A percentile compares a stretch with the other conserved stretches of the same genome.
Conservation (phyloP, 2,797 vertebrate genomes). For the Odontamblyopus lacepedii region DNA sequence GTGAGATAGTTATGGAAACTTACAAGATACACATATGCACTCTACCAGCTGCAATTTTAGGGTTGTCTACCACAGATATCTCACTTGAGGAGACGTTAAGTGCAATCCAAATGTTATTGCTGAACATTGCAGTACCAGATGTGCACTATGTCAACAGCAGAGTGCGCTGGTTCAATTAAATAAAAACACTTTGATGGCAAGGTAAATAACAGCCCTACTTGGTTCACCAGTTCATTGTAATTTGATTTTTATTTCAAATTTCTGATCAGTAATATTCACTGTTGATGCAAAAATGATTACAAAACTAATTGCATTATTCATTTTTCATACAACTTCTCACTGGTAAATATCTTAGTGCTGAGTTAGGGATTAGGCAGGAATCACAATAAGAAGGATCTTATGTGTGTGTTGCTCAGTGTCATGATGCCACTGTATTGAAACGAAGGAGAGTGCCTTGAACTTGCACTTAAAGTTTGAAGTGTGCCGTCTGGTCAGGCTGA, state of each 20-base stretch:
- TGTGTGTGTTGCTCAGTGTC: background rate
- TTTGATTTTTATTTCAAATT: no score
- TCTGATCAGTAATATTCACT: no score
- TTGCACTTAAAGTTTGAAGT: constrained; percentile 39
- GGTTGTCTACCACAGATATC: background rate
- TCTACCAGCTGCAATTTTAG: constrained; percentile 8
- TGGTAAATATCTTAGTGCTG: no score
- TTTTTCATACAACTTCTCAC: no score
- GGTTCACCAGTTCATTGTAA: constrained; percentile 10
- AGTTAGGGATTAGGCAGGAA: no score
- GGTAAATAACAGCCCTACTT: no score
- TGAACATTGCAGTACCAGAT: constrained; percentile 45
- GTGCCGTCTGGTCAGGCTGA: constrained; percentile 51
- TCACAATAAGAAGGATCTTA: no score
- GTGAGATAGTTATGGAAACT: constrained; percentile 30
- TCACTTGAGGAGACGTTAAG: constrained; percentile 21
- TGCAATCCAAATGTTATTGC: constrained; percentile 31
- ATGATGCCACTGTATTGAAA: background rate
- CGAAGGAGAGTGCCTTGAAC: constrained; percentile 26
- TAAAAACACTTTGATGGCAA: constrained; percentile 55
- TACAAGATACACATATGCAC: constrained; percentile 30
- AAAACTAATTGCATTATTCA: no score
- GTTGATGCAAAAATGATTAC: no score
- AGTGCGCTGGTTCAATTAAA: constrained; percentile 50
- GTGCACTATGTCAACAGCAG: constrained; percentile 50